phyloP scores from a whole-genome alignment of 2,113 vertebrate genomes.

The Halichoeres trimaculatus region DNA sequence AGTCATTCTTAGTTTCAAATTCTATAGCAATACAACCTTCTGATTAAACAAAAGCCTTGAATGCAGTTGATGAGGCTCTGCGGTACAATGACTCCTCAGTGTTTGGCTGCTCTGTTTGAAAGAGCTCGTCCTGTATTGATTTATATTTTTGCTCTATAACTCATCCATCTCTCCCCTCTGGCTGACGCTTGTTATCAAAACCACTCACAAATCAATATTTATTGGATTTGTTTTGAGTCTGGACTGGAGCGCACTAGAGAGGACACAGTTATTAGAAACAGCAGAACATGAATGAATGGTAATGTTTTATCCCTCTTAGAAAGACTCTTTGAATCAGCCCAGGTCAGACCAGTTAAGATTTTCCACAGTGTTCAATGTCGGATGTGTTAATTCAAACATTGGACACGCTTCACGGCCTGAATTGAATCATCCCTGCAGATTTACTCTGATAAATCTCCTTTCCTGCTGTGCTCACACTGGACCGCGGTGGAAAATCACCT shows the following conservation, averaged over 20 bases:
- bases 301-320: not conserved
- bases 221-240: constrained; percentile 5
- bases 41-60: not conserved
- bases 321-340: not conserved
- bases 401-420: not conserved
- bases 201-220: constrained; percentile 25
- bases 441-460: not conserved
- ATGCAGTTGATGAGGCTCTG: not conserved
- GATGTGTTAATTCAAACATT: too few relatives aligned
- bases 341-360: not conserved
- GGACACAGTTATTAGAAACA: not conserved
- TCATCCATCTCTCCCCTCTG: not conserved
- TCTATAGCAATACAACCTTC: too few relatives aligned
- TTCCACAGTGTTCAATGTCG: not conserved
- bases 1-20: too few relatives aligned
- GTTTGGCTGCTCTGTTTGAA: not conserved
- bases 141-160: constrained; percentile 7
- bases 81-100: not conserved
- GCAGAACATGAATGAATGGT: not conserved
- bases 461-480: not conserved
- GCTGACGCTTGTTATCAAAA: constrained; percentile 6
- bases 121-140: not conserved
- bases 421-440: constrained; percentile 17
- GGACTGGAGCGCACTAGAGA: not conserved
- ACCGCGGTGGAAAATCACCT: constrained; percentile 28